Conservation (phyloP, 2,888 invertebrate species). For the Colostygia pectinataria region DNA sequence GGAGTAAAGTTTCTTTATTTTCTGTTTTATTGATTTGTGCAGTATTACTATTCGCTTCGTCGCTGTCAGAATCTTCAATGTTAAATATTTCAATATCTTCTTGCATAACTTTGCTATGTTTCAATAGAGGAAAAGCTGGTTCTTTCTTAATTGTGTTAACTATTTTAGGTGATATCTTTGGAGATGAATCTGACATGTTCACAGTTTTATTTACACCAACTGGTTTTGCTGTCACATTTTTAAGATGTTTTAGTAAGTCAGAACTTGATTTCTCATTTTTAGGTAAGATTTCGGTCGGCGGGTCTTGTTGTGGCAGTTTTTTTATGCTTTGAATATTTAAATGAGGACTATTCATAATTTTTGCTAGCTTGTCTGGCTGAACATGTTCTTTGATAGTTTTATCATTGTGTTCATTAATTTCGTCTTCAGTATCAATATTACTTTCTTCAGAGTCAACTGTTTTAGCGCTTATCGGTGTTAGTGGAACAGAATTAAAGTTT, state of each 20-base stretch:
- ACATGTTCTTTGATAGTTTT: slow-evolving; percentile 14
- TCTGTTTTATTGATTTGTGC: slow-evolving; percentile 25
- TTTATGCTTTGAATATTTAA: slow-evolving; percentile 29
- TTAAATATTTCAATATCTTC: slow-evolving; percentile 67
- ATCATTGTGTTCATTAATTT: slow-evolving; percentile 35
- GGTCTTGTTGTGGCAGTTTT: slow-evolving; percentile 24
- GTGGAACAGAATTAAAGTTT: neutral
- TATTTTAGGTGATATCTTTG: slow-evolving; percentile 31
- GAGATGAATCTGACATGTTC: slow-evolving; percentile 21
- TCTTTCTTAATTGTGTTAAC: slow-evolving; percentile 34
- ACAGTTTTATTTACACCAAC: slow-evolving; percentile 26
- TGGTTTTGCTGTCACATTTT: slow-evolving; percentile 61
- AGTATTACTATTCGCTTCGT: slow-evolving; percentile 45
- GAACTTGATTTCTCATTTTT: slow-evolving; percentile 41
- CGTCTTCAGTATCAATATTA: slow-evolving; percentile 12
- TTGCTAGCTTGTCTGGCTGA: slow-evolving; percentile 16
- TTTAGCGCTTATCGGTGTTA: slow-evolving; percentile 8
- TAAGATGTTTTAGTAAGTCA: slow-evolving; percentile 56
- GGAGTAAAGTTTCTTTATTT: slow-evolving; percentile 26
- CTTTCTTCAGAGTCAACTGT: slow-evolving; percentile 1
- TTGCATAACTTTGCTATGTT: slow-evolving; percentile 45
- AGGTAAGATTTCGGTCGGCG: slow-evolving; percentile 19
- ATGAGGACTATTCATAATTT: slow-evolving; percentile 29
- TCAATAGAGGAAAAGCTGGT: slow-evolving; percentile 24
- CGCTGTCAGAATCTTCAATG: slow-evolving; percentile 72